A percentile compares a stretch with the other conserved stretches of the same genome.
Evolutionary conservation across 1,140 invertebrate species (phyloP).

Genomic region (Drosophila paulistorum): DNA sequence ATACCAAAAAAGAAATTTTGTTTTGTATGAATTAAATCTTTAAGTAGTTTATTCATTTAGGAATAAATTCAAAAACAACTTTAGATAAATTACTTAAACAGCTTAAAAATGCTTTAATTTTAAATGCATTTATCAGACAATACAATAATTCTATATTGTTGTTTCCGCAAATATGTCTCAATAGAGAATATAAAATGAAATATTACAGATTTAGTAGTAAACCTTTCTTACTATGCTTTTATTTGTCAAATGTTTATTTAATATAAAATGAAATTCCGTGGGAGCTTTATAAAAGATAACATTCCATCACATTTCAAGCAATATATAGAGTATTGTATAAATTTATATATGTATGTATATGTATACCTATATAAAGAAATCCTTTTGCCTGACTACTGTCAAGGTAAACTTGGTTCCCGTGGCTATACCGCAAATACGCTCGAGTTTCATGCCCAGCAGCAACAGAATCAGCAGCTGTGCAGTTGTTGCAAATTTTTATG

Average conservation of each 20-base stretch:
- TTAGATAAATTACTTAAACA: neutral
- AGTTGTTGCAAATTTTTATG: conserved; percentile 80
- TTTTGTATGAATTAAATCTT: too few relatives aligned
- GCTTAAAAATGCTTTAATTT: too few relatives aligned
- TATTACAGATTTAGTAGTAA: neutral
- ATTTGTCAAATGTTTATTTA: neutral
- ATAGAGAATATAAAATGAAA: too few relatives aligned
- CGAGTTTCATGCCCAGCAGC: conserved; percentile 14
- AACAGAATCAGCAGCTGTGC: conserved; percentile 48
- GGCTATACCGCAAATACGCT: conserved; percentile 17
- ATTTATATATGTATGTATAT: conserved; percentile 2
- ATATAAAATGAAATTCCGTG: conserved; percentile 1
- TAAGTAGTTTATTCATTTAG: too few relatives aligned
- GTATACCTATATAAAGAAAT: conserved; percentile 35
- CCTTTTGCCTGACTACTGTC: conserved; percentile 75
- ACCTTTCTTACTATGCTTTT: neutral
- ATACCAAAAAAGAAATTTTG: neutral
- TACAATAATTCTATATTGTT: too few relatives aligned
- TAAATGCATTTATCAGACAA: too few relatives aligned
- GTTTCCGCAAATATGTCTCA: too few relatives aligned
- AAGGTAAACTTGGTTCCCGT: conserved; percentile 51
- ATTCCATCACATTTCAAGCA: conserved; percentile 1
- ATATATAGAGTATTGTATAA: conserved; percentile 18
- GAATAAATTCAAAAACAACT: too few relatives aligned
- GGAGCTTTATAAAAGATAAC: neutral